Conservation (phyloP, 1,140 invertebrate species). For the Paraescarpia echinospica region DNA sequence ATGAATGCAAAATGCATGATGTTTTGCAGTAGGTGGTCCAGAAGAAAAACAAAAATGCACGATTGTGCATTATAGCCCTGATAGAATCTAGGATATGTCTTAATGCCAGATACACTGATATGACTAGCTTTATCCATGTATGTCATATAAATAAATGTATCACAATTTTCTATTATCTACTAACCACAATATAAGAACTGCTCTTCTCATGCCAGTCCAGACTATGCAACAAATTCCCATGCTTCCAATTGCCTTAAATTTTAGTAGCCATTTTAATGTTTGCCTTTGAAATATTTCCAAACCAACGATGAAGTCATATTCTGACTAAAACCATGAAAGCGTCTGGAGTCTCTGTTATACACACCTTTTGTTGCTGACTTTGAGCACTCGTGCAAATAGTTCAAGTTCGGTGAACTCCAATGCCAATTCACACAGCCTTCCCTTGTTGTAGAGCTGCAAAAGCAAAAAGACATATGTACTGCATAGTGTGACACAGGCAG, state of each 20-base stretch:
- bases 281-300: background rate
- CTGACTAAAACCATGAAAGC: background rate
- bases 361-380: constrained; percentile 70
- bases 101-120: background rate
- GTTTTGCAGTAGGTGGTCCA: background rate
- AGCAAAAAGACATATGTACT: constrained; percentile 24
- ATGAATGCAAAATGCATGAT: background rate
- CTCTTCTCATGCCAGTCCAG: too few species aligned
- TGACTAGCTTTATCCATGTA: too few species aligned
- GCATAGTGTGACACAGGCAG: constrained; percentile 8
- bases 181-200: too few species aligned
- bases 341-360: constrained; percentile 35
- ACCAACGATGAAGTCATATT: background rate
- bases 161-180: too few species aligned
- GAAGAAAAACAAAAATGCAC: background rate
- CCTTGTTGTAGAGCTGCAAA: constrained; percentile 55
- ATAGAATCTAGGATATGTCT: background rate
- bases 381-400: constrained; percentile 72
- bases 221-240: too few species aligned
- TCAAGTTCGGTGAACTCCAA: constrained; percentile 72
- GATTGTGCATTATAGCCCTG: background rate
- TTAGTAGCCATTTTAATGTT: too few species aligned
- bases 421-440: constrained; percentile 46
- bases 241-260: too few species aligned
- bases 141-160: too few species aligned